Evolutionary conservation across 2,113 vertebrate genomes (phyloP).

Genomic region (Abramis brama): DNA sequence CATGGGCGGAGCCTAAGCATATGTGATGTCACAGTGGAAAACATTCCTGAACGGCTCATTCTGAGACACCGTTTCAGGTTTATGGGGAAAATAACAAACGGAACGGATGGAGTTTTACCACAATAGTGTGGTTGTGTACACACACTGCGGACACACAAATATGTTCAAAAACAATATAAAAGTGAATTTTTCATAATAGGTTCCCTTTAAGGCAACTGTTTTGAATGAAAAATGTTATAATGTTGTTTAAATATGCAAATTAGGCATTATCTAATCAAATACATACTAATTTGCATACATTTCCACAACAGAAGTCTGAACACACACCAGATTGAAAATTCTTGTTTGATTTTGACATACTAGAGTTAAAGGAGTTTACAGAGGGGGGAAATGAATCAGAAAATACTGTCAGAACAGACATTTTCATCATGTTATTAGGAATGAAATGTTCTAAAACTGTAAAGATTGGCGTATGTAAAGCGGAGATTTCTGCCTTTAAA

Average conservation of each 20-base stretch:
- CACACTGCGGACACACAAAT: no score
- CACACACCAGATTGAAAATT: not conserved
- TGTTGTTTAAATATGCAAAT: not conserved
- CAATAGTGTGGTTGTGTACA: no score
- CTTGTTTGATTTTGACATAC: not conserved
- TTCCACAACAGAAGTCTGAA: not conserved
- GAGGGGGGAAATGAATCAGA: not conserved
- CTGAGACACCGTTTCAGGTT: no score
- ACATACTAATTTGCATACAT: not conserved
- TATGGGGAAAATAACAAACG: no score
- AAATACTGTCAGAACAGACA: not conserved
- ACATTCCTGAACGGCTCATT: no score
- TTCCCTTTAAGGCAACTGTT: not conserved
- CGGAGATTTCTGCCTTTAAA: not conserved
- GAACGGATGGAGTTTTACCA: no score
- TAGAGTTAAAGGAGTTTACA: not conserved
- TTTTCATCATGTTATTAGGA: not conserved
- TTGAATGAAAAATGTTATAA: not conserved
- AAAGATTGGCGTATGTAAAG: not conserved
- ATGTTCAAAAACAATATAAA: no score
- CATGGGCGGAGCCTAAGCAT: no score
- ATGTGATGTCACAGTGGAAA: no score
- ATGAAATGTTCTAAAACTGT: not conserved
- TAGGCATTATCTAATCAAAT: not conserved
- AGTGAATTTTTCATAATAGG: no score